phyloP scores from a whole-genome alignment of 2,113 vertebrate species.

The Illadopsis cleaveri region DNA sequence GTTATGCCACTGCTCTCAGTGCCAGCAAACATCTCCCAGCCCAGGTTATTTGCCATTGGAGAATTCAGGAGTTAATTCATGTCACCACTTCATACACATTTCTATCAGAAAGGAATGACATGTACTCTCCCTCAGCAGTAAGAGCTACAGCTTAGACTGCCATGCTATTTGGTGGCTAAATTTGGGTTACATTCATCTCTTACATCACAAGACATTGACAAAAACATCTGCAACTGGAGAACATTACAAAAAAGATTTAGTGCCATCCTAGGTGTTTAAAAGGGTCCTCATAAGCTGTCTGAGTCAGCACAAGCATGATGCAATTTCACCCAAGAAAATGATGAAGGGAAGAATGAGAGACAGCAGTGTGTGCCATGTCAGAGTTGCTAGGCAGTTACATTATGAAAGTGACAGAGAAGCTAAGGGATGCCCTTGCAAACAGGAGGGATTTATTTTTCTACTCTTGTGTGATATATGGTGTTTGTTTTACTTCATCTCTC shows the following conservation, averaged over 20 bases:
- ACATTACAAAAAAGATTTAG: neutral
- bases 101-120: neutral
- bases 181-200: neutral
- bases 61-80: neutral
- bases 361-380: neutral
- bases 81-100: neutral
- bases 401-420: neutral
- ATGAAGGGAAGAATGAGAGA: neutral
- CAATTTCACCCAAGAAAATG: neutral
- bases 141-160: neutral
- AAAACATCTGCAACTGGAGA: neutral
- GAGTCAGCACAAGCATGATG: neutral
- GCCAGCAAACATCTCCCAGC: neutral
- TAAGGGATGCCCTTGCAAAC: neutral
- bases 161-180: neutral
- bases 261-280: neutral
- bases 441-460: neutral
- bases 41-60: neutral
- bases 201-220: neutral
- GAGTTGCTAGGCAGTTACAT: neutral
- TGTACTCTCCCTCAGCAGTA: neutral
- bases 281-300: neutral
- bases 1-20: neutral
- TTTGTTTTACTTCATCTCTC: constrained; percentile 29
- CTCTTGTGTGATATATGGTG: neutral